phyloP scores from a whole-genome alignment of 2,113 vertebrate genomes.

The Bucco capensis region DNA sequence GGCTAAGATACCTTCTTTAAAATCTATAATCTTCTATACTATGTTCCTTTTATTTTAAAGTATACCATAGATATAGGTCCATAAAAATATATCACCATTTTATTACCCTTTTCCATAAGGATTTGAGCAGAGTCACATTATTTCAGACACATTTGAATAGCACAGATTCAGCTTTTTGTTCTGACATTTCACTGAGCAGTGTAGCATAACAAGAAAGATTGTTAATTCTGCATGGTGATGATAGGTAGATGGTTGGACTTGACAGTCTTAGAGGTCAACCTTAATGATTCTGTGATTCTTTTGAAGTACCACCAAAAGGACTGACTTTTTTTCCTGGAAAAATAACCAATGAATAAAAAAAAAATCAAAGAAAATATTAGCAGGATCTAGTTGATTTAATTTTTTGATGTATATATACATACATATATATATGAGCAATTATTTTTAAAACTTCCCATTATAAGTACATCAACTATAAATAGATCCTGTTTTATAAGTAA shows the following conservation, averaged over 20 bases:
- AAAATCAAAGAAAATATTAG: neutral
- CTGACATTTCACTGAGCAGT: neutral
- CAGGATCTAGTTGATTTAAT: neutral
- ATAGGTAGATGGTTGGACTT: too few relatives aligned
- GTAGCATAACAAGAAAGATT: neutral
- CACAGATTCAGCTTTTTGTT: neutral
- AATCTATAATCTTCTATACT: neutral
- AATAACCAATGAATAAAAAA: neutral
- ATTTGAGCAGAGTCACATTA: neutral
- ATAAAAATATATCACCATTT: neutral
- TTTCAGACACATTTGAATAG: neutral
- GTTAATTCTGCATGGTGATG: too few relatives aligned
- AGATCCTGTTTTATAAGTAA: neutral
- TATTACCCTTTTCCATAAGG: neutral
- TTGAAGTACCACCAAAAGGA: neutral
- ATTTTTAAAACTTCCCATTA: neutral
- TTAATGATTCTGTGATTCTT: too few relatives aligned
- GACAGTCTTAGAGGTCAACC: too few relatives aligned
- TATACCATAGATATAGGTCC: neutral
- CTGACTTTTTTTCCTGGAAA: neutral
- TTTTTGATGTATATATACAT: neutral
- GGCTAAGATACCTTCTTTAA: neutral
- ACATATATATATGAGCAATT: neutral
- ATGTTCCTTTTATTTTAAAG: neutral
- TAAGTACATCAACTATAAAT: neutral